These are phyloP conservation scores for Drosophila guanche DNA, from an alignment of 1,140 invertebrate genomes.

Conservation along the genomic window DNA sequence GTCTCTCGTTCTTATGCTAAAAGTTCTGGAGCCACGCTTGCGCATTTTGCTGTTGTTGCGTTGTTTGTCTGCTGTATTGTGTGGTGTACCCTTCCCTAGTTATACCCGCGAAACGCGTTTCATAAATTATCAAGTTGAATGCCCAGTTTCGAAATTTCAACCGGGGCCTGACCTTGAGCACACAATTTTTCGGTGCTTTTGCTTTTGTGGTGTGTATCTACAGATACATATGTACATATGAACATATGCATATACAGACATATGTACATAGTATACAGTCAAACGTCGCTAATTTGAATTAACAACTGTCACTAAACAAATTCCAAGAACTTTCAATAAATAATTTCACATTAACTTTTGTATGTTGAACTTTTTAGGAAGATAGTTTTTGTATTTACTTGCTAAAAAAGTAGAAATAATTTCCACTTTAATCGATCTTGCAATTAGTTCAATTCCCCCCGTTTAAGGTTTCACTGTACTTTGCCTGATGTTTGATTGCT, in stretches of 20 bases:
- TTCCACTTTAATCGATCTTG: no score
- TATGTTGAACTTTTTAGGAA: no score
- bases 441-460: background rate
- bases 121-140: constrained; percentile 83
- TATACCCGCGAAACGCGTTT: constrained; percentile 69
- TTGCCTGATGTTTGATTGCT: constrained; percentile 20
- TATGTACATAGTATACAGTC: constrained; percentile 4
- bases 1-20: constrained; percentile 2
- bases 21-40: constrained; percentile 49
- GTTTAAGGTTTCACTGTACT: no score
- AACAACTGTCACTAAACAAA: no score
- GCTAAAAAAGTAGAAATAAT: no score
- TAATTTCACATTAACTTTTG: no score
- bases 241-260: constrained; percentile 8
- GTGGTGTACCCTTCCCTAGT: constrained; percentile 58
- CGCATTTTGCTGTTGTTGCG: constrained; percentile 24
- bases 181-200: constrained; percentile 67
- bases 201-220: constrained; percentile 20
- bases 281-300: no score
- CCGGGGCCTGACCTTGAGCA: constrained; percentile 68
- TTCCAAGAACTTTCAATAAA: no score
- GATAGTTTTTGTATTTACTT: no score
- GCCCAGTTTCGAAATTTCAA: constrained; percentile 77
- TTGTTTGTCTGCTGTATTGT: constrained; percentile 2
- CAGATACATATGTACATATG: constrained; percentile 15